Conservation (phyloP, 2,113 vertebrate genomes). For the Poeciliopsis retropinna region DNA sequence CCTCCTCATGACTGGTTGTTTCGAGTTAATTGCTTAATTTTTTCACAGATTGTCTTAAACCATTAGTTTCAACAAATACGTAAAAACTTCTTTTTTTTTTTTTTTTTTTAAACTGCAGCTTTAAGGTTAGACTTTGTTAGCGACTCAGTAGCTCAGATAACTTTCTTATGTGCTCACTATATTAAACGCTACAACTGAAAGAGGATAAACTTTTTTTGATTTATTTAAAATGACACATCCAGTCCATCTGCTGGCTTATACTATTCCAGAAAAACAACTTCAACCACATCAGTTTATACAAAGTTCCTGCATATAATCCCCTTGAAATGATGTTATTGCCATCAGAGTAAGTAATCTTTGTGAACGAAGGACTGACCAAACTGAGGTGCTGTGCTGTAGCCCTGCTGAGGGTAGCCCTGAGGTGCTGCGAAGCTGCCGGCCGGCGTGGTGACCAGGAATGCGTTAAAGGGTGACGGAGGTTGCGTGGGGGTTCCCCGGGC, state of each 20-base stretch:
- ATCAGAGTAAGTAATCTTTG: background rate
- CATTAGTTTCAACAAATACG: too few species aligned
- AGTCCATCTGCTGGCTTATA: background rate
- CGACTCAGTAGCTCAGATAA: background rate
- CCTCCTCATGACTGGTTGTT: too few species aligned
- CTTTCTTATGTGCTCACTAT: background rate
- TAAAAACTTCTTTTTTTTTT: too few species aligned
- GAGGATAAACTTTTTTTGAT: background rate
- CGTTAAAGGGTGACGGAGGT: constrained; percentile 92
- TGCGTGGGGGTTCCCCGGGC: constrained; percentile 90
- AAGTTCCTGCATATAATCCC: too few species aligned
- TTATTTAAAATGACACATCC: background rate
- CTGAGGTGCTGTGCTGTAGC: constrained; percentile 93
- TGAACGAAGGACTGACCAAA: constrained; percentile 87
- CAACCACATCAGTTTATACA: background rate
- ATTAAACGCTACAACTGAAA: background rate
- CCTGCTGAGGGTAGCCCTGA: constrained; percentile 93
- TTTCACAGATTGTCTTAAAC: too few species aligned
- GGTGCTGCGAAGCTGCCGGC: constrained; percentile 92
- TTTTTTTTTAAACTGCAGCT: too few species aligned
- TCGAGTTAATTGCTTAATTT: too few species aligned
- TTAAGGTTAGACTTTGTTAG: background rate
- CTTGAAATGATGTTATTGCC: too few species aligned
- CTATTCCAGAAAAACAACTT: background rate
- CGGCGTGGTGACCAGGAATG: constrained; percentile 92